Base-by-base conservation (phyloP, 2,888 invertebrate genomes). In the Scaptomyza parva region DNA sequence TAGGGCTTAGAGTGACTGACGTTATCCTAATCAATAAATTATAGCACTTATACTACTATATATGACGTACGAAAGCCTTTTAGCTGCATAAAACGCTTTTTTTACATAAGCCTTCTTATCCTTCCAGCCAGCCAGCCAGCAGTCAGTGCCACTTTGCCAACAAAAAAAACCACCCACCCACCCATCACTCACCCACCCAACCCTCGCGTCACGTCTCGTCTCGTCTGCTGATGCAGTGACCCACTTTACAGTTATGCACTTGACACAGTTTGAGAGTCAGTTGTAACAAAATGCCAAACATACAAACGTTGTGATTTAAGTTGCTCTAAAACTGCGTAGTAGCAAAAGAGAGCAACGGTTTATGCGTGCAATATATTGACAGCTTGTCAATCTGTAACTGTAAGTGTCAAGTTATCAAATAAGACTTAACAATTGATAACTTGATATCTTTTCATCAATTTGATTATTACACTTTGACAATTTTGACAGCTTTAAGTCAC, bases 241-340 rank as follows among this genome's bases (percentile, higher is more conserved):
- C 87, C 82, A 83, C 76, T 87, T 83, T 81, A 51, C 30, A 54
- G 17, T 37, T 61, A 64, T 70, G 81, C 85, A 86, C 82, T 82
- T 86, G 82, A 72, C 82, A 86, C 87, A 78, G 87, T 83, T 86
- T 73, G 76, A 81, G 71, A 85, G 85, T 64, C 82, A 78, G 65
- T 40, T 80, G 77, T 50, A 66, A 67, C 73, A 82, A 63, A 70
- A 67, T 30, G 12, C 11, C 30, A 12, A 2, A 28, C 9, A 0
- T 50, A 63, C n/a, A 48, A 48, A 58, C 55, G 54, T 39, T 41
- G 18, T 43, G 60, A 52, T n/a, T 12, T n/a, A 6, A 14, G 1
- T 7, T 0, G 7, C 0, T 11, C 33, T 41, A 48, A 35, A 61
- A 62, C 61, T 41, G 62, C 12, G 8, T 33, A n/a, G 4, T 18